Base-by-base conservation (phyloP, 1,140 invertebrate species). In the Stegodyphus dumicola region DNA sequence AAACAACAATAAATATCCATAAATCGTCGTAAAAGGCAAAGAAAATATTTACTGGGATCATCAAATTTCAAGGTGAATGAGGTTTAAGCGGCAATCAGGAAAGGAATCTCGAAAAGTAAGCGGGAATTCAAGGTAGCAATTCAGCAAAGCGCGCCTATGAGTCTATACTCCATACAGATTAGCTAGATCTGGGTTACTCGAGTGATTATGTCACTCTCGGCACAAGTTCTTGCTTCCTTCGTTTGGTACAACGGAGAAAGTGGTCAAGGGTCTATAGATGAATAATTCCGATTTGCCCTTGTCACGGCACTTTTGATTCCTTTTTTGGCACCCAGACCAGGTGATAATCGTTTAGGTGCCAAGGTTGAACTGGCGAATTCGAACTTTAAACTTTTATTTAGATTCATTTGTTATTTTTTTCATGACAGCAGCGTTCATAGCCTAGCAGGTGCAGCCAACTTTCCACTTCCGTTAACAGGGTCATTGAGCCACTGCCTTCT, bases 301-400 rank as follows among this genome's bases (percentile, higher is more conserved):
- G 65, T 69, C 60, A 79, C 54, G 53, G 53, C 49, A 15, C 49
- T 64, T 73, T 81, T 60, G 69, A 65, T 73, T 10, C 78, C 78
- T 81, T 81, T 81, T 81, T 81, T 60, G 78, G 78, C 78, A 73
- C 78, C 69, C 78, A 78, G n/a, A 77, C 33, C 60, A 60, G n/a
- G 48, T 48, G 51, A 64, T 76, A 33, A 33, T 60, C 54, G 56
- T n/a, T n/a, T 33, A 60, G 56, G 65, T 69, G 77, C 49, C 77
- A 79, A 79, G 77, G 74, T 76, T 52, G 70, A 15, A 52, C 49
- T 73, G 49, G 71, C 51, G 49, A 49, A 49, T 73, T 17, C 15
- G 10, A 76, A 48, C 74, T 76, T 52, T 13, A 13, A 33, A 33
- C 33, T 33, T 33, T 33, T 33, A 33, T 33, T 33, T 33, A 33